Percentiles rank a stretch among this genome's conserved stretches.
These are phyloP conservation scores for Ommatoiulus sabulosus DNA, from an alignment of 2,888 invertebrate genomes.

Conservation along the genomic window DNA sequence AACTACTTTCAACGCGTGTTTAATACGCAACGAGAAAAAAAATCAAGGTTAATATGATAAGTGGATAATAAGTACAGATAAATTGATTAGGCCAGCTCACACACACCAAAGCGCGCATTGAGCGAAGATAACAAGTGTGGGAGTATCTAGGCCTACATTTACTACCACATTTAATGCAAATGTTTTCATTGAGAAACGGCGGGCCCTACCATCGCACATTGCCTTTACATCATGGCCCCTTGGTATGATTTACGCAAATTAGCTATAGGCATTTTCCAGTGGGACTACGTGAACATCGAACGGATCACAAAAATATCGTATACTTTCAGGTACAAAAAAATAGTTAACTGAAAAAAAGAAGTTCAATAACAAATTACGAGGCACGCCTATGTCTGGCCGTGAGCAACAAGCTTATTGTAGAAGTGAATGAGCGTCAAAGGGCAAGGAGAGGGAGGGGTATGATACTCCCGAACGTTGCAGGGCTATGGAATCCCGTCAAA, in stretches of 20 bases:
- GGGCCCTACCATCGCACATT: background rate
- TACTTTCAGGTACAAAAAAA: background rate
- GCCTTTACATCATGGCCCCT: background rate
- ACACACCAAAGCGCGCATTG: background rate
- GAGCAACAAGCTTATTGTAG: constrained; percentile 30
- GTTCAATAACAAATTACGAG: constrained; percentile 31
- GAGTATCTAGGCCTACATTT: background rate
- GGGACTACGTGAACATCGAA: background rate
- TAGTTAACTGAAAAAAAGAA: background rate
- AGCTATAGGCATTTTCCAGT: background rate
- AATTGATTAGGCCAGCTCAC: background rate
- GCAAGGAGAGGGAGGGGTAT: background rate
- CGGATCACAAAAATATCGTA: background rate
- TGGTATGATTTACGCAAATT: background rate
- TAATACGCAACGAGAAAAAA: background rate
- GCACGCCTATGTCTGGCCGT: constrained; percentile 42
- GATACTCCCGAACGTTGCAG: background rate
- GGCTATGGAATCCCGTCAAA: background rate
- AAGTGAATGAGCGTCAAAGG: background rate
- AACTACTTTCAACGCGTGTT: background rate
- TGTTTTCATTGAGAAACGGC: background rate
- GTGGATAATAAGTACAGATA: constrained; percentile 25
- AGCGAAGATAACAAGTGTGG: background rate
- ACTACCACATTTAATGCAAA: background rate
- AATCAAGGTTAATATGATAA: constrained; percentile 15